Evolutionary conservation across 2,797 vertebrate genomes (phyloP), one percentile per base, ranked within the genome.

Genomic region (Centropyge bicolor): DNA sequence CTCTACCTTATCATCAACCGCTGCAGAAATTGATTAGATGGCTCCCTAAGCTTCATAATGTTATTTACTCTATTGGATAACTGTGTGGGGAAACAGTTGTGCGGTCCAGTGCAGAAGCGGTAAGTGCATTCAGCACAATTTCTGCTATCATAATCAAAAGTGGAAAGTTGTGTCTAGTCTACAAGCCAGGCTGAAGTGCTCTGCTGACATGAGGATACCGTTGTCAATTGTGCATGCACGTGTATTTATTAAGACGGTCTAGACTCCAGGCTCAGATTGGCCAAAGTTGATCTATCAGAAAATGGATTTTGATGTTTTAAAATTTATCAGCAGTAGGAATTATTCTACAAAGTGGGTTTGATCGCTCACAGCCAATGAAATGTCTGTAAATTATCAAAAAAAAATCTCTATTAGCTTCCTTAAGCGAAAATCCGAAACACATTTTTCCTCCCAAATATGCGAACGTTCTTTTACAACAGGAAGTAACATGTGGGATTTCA

Each of bases 121-220:
- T 87, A 89, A 93, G 91, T 94, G 90, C 88, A 89, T 94, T 94
- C 92, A 92, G 92, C 91, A 92, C 85, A 90, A 91, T 93, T 92
- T 93, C 86, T 93, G 90, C 91, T 78, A 85, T 91, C 86, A 89
- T 90, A 93, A 94, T 95, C 92, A 94, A 89, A 92, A 92, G 84
- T 77, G 86, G 86, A 86, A 87, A 83, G 81, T 90, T 89, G 56
- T 84, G 82, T 88, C 80, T 78, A 19, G 75, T 84, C 87, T 73
- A 70, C 52, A 24, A 69, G 65, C 56, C 76, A 66, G 70, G 78
- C 79, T 49, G 22, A 79, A 88, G 83, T 67, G 81, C 76, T 54
- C 51, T 54, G 75, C 78, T 82, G 86, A 81, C 82, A 88, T 75
- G 60, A 54, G 46, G 80, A 86, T 70, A 70, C 65, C 27, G 76